These are phyloP conservation scores for Bombus pascuorum DNA, from an alignment of 1,140 invertebrate species.

Conservation along the genomic window DNA sequence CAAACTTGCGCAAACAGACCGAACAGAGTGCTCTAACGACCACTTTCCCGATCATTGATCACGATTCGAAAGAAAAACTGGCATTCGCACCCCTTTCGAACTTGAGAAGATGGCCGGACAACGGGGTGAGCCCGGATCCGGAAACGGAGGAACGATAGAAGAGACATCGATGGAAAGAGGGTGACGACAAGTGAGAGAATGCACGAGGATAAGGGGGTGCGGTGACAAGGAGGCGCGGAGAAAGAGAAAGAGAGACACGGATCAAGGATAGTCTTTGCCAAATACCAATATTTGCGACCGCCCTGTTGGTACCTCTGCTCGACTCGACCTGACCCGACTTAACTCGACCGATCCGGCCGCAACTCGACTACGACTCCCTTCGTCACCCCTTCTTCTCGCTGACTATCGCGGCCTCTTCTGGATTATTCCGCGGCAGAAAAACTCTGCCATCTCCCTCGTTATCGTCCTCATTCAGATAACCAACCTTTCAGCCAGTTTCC, in stretches of 20 bases:
- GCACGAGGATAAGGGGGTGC: constrained; percentile 61
- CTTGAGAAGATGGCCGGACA: not conserved
- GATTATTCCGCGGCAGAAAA: constrained; percentile 6
- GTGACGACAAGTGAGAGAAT: constrained; percentile 67
- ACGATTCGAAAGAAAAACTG: not conserved
- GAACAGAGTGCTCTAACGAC: not conserved
- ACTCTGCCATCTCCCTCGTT: not conserved
- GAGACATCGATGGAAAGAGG: constrained; percentile 45
- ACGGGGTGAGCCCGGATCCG: not conserved
- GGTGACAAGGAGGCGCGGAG: constrained; percentile 66
- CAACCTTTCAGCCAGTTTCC: not conserved
- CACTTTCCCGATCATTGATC: not conserved
- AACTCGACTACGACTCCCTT: constrained; percentile 64
- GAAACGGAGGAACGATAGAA: constrained; percentile 31
- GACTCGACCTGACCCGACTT: constrained; percentile 76
- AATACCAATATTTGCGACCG: constrained; percentile 83
- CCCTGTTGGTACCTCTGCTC: constrained; percentile 81
- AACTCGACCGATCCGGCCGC: constrained; percentile 76
- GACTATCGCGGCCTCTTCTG: constrained; percentile 12
- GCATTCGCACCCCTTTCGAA: not conserved
- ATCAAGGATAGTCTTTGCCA: constrained; percentile 83
- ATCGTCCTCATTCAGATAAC: not conserved
- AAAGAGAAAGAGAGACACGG: constrained; percentile 79
- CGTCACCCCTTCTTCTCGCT: constrained; percentile 43
- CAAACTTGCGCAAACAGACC: not conserved